Evolutionary conservation across 2,113 vertebrate genomes (phyloP), one percentile per base, ranked within the genome.

Genomic region (Pterocles orientalis): DNA sequence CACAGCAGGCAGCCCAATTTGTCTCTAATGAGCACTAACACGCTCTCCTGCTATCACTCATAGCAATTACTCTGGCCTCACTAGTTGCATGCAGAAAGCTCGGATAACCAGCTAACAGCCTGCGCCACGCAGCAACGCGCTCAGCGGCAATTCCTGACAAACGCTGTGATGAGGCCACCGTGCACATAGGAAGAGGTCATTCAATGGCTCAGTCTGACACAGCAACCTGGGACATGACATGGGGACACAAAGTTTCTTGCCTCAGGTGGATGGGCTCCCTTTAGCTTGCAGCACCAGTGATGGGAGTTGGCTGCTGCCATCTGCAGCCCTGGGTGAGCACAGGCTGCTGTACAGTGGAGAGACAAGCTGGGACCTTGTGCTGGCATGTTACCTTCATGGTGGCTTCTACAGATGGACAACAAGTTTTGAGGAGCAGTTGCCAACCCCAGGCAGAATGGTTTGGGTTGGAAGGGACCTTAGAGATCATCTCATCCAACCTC

Each of bases 1-100:
- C 91, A 3, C 88, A 95, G 95, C 91, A 92, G 92, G 95, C 41
- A 84, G 88, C 24, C 10, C 95, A 84, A 48, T 95, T 92, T 92
- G 91, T 84, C 86, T 88, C 77, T 97, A 92, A 94, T 84, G 83
- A 96, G 89, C 81, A 26, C 18, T 29, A n/a, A 47, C 69, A 36
- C 0, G 3, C 64, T 81, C 91, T 81, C 69, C 89, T 94, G 94
- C 86, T 23, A 33, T 84, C 80, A 56, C 61, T 64, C 65, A 50
- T 14, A 57, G 78, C 70, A 68, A 53, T 93, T 68, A 58, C 36
- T 56, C 51, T 0, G 19, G 77, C 4, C 89, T 75, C 91, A 23
- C 50, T 12, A 39, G 26, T 21, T 64, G 85, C 92, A 57, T 8
- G 25, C 36, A 47, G 62, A 94, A 31, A 68, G 14, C 62, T 66